Evolutionary conservation across 2,888 invertebrate species (phyloP).

Genomic region (Acrocera orbiculus): DNA sequence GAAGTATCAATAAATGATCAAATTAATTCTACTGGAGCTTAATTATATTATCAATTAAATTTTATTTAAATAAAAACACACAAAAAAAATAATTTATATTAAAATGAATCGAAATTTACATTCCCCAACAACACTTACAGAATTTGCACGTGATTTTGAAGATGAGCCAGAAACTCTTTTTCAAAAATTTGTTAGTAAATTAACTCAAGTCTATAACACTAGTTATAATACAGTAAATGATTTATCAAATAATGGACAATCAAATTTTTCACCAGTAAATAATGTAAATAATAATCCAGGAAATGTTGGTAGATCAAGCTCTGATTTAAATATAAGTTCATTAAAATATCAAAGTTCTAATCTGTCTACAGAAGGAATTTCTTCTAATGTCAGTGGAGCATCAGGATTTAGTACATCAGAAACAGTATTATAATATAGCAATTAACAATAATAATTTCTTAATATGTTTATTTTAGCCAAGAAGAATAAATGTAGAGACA

Average conservation of each 20-base stretch:
- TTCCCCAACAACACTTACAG: conserved; percentile 50
- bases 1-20: conserved; percentile 28
- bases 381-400: too few species aligned
- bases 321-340: too few species aligned
- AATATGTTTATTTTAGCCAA: too few species aligned
- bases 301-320: too few species aligned
- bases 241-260: conserved; percentile 21
- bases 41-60: conserved; percentile 11
- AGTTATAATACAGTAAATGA: conserved; percentile 30
- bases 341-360: too few species aligned
- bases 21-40: conserved; percentile 25
- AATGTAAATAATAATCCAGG: too few species aligned
- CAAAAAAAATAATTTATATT: conserved; percentile 2
- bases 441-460: too few species aligned
- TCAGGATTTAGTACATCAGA: too few species aligned
- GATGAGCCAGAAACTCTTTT: conserved; percentile 29
- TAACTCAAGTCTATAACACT: conserved; percentile 30
- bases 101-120: conserved; percentile 41
- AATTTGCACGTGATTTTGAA: conserved; percentile 45
- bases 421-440: too few species aligned
- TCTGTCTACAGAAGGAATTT: too few species aligned
- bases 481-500: too few species aligned
- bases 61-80: neutral
- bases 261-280: too few species aligned
- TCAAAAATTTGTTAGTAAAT: conserved; percentile 29